Base-by-base conservation (phyloP, 2,113 vertebrate genomes). In the Spilogale gracilis region DNA sequence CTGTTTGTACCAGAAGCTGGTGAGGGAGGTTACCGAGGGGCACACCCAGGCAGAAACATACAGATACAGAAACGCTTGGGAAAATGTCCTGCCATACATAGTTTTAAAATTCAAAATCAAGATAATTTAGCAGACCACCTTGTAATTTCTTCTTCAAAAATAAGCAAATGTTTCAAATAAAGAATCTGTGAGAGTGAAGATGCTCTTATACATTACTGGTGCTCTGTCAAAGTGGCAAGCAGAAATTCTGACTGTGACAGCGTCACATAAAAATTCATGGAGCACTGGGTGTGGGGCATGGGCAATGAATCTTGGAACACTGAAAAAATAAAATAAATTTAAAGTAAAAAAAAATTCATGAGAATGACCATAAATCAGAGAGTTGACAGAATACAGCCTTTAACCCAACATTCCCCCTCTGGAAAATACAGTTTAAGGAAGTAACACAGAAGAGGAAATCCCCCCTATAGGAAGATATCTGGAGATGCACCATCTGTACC, bases 71-170 rank as follows among this genome's bases (percentile, higher is more conserved):
- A 56, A 85, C 8, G 25, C 43, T 48, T 76, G 32, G 54, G 1
- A 17, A 93, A 86, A 81, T 43, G 45, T 43, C 71, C 56, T 78
- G 38, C 14, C 8, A 83, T 5, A 48, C 10, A 69, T 13, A 16
- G 30, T 69, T 87, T 84, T 50, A 17, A 92, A 95, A 84, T 52
- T 81, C 5, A 91, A 69, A 96, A 96, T 89, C 20, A 90, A 96
- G 32, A 80, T 38, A 94, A 56, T 56, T 45, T 89, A 76, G 56
- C n/a, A 1, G 56, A 30, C 14, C 74, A 89, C 5, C 43, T 78
- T 16, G 48, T 9, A 65, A 20, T 48, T 95, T 16, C 21, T 17
- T 20, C 67, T 23, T 56, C 12, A 52, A 73, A 92, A 93, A 81
- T 50, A 67, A 94, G 56, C 3, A 60, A 52, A 30, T 52, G 67